These are phyloP conservation scores for Callopanchax toddi DNA, from an alignment of 2,113 vertebrate genomes.

Conservation along the genomic window DNA sequence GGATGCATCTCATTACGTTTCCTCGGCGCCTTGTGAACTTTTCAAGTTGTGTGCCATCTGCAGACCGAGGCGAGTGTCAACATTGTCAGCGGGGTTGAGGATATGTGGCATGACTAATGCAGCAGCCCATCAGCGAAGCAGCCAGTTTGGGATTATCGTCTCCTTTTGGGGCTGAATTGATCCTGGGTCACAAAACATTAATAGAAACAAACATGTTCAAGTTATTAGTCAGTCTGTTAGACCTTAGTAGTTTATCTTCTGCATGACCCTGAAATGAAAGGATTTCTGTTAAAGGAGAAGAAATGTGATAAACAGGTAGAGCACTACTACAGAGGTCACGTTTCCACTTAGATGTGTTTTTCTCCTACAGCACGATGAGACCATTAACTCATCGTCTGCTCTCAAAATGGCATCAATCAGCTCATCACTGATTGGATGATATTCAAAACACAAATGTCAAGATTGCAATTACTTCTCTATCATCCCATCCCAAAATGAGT, in stretches of 20 bases:
- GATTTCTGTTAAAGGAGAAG: background rate
- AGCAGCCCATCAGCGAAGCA: background rate
- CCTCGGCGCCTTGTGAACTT: background rate
- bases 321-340: slow-evolving; percentile 1
- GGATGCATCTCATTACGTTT: background rate
- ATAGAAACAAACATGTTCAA: background rate
- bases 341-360: slow-evolving; percentile 48
- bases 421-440: slow-evolving; percentile 53
- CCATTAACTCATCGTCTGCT: slow-evolving; percentile 51
- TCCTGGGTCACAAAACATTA: background rate
- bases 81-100: slow-evolving; percentile 2
- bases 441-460: slow-evolving; percentile 34
- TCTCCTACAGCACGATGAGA: slow-evolving; percentile 47
- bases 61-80: slow-evolving; percentile 7
- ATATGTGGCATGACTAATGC: slow-evolving; percentile 2
- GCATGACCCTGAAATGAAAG: background rate
- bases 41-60: background rate
- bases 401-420: slow-evolving; percentile 46
- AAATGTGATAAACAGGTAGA: background rate
- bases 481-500: background rate
- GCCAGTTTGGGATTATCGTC: background rate
- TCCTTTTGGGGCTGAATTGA: background rate
- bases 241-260: background rate
- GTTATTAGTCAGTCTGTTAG: background rate
- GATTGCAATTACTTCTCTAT: background rate